A percentile compares a stretch with the other conserved stretches of the same genome.
phyloP scores from a whole-genome alignment of 2,888 invertebrate genomes.

The Sesamia inferens region DNA sequence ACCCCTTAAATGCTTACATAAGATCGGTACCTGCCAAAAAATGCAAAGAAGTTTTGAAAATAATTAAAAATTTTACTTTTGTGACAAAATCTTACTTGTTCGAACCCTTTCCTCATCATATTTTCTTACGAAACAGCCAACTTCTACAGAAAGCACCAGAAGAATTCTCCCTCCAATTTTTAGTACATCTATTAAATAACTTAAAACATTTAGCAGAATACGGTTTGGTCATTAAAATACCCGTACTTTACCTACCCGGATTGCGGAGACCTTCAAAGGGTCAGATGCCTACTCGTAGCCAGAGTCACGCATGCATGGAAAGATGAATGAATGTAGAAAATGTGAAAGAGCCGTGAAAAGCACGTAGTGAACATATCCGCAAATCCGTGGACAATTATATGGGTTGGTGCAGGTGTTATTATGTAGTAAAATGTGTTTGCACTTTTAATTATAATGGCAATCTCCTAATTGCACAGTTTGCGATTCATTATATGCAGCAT shows the following conservation, averaged over 20 bases:
- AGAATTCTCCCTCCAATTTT: not conserved
- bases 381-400: conserved; percentile 2
- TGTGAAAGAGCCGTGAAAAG: conserved; percentile 10
- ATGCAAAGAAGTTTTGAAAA: no score
- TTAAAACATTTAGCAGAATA: not conserved
- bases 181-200: not conserved
- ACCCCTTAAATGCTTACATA: no score
- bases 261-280: conserved; percentile 17
- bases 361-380: conserved; percentile 31
- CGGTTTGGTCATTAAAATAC: not conserved
- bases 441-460: conserved; percentile 7
- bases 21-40: no score
- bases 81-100: no score
- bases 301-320: conserved; percentile 12
- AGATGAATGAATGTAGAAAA: conserved; percentile 43
- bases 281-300: conserved; percentile 6
- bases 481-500: no score
- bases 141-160: no score
- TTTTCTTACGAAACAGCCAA: no score
- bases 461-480: no score
- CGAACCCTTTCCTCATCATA: no score
- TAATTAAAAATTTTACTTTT: no score
- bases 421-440: not conserved
- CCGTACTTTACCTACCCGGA: not conserved
- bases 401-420: conserved; percentile 7